These are phyloP conservation scores for Cancer borealis DNA, from an alignment of 2,888 invertebrate species.

Conservation along the genomic window DNA sequence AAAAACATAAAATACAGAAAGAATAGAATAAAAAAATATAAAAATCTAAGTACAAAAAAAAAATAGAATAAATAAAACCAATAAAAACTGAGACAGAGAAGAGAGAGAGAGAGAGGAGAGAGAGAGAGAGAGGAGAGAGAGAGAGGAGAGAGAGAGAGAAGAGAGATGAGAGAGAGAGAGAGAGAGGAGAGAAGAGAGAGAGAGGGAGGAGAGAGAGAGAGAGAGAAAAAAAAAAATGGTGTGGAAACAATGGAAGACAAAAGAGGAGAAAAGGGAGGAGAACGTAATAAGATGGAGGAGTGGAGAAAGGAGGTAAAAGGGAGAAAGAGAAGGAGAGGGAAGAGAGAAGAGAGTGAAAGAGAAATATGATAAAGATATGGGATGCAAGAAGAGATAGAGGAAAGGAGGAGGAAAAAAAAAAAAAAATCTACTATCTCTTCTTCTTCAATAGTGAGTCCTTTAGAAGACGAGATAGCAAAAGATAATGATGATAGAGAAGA, in stretches of 20 bases:
- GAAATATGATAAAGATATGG: background rate
- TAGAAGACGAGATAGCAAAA: no score
- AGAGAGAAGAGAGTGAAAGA: background rate
- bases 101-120: background rate
- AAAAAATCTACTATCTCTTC: no score
- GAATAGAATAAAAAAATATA: no score
- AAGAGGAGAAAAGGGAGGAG: background rate
- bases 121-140: slow-evolving; percentile 24
- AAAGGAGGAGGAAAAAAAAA: background rate
- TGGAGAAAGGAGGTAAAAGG: background rate
- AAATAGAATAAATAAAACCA: background rate
- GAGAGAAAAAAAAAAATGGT: background rate
- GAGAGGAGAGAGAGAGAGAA: slow-evolving; percentile 15
- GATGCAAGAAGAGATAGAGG: background rate
- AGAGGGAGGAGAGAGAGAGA: background rate
- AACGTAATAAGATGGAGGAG: background rate
- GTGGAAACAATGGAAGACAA: background rate
- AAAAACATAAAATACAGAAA: no score
- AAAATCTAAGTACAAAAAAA: background rate
- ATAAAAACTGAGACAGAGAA: background rate
- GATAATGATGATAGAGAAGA: background rate
- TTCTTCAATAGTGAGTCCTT: no score
- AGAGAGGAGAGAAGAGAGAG: background rate
- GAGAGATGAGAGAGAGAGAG: background rate
- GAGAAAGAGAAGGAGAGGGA: background rate